Evolutionary conservation across 2,888 invertebrate species (phyloP).

Genomic region (Lochmaea crataegi): DNA sequence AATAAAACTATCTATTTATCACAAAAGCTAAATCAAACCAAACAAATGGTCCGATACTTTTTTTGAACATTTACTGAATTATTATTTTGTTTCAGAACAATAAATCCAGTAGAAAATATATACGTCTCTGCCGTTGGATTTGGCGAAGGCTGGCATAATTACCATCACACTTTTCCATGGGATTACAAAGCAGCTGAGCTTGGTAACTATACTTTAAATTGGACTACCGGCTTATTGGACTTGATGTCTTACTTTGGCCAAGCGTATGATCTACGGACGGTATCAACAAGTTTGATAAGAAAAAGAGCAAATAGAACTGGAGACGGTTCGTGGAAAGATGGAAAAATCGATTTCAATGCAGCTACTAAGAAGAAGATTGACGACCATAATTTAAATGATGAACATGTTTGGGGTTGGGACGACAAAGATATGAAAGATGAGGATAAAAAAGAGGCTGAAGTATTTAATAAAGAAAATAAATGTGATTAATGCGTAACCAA

Average conservation of each 20-base stretch:
- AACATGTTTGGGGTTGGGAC: conserved; percentile 66
- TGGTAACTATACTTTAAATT: conserved; percentile 66
- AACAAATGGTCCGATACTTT: no score
- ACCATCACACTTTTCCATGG: conserved; percentile 81
- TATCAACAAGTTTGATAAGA: conserved; percentile 69
- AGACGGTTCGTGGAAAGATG: conserved; percentile 65
- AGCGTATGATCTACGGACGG: conserved; percentile 82
- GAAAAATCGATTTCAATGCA: conserved; percentile 73
- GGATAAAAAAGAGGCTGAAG: conserved; percentile 57
- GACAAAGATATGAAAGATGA: conserved; percentile 72
- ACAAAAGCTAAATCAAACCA: no score
- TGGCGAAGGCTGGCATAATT: conserved; percentile 90
- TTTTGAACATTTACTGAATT: not conserved
- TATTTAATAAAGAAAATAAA: conserved; percentile 52
- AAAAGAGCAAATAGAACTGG: conserved; percentile 70
- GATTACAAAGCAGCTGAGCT: conserved; percentile 70
- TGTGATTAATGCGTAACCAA: not conserved
- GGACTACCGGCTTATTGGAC: conserved; percentile 85
- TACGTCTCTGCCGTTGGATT: conserved; percentile 79
- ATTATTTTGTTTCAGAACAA: conserved; percentile 67
- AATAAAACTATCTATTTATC: not conserved
- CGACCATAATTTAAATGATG: conserved; percentile 54
- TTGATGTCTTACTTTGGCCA: conserved; percentile 81
- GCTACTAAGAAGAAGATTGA: conserved; percentile 66
- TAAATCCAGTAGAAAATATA: conserved; percentile 79